phyloP scores from a whole-genome alignment of 1,140 invertebrate species.

The Aleiodes sp. region DNA sequence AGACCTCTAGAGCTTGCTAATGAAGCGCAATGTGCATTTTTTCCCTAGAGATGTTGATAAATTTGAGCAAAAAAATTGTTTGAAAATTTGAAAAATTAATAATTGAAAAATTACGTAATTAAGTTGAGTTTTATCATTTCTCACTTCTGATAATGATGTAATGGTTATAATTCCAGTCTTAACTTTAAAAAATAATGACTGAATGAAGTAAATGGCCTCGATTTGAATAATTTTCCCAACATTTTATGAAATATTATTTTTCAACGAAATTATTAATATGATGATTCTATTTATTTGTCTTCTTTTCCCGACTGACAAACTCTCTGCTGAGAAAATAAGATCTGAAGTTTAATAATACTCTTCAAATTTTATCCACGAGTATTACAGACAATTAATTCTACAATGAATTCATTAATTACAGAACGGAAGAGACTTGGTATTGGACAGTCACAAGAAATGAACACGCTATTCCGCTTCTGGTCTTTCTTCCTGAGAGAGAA shows the following conservation, averaged over 20 bases:
- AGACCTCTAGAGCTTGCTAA: no score
- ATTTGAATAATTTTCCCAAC: not conserved
- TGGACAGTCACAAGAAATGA: conserved; percentile 96
- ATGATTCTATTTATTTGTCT: conserved; percentile 58
- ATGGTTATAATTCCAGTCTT: no score
- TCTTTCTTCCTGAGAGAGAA: conserved; percentile 98
- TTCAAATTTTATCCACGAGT: not conserved
- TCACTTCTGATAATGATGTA: no score
- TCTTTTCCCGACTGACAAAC: conserved; percentile 63
- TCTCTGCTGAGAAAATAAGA: conserved; percentile 42
- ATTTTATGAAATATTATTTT: not conserved
- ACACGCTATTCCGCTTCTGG: conserved; percentile 98
- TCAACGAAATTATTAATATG: conserved; percentile 34
- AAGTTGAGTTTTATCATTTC: no score
- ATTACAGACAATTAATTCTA: not conserved
- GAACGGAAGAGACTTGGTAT: conserved; percentile 91
- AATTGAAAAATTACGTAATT: no score
- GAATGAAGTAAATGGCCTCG: no score
- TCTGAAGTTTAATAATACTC: conserved; percentile 40
- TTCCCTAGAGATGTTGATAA: no score
- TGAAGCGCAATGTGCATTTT: no score
- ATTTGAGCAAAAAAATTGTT: no score
- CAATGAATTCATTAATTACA: conserved; percentile 58
- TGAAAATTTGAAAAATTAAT: no score
- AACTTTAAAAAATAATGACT: no score